phyloP scores from a whole-genome alignment of 2,797 vertebrate species.

The Pteronotus mesoamericanus region DNA sequence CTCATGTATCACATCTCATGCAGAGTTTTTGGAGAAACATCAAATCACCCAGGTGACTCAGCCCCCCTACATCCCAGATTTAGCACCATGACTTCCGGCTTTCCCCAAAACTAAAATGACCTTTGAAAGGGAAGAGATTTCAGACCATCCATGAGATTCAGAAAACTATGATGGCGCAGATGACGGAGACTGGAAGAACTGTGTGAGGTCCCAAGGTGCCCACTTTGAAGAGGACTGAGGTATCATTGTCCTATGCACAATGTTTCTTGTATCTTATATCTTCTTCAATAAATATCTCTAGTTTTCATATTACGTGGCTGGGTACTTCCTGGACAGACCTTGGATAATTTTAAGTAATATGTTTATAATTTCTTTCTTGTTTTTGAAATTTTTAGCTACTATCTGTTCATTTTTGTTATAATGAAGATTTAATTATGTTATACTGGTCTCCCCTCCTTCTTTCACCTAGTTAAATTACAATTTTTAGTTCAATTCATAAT shows the following conservation, averaged over 20 bases:
- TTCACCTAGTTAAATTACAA: not conserved
- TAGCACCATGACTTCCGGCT: too few species aligned
- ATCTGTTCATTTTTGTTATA: not conserved
- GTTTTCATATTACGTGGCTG: not conserved
- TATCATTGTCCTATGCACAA: not conserved
- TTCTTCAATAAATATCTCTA: not conserved
- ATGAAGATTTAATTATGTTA: not conserved
- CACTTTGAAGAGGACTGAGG: not conserved
- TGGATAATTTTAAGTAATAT: not conserved
- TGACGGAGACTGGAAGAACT: not conserved
- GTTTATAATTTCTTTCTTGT: not conserved
- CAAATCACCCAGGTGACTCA: too few species aligned
- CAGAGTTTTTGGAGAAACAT: too few species aligned
- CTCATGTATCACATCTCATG: too few species aligned
- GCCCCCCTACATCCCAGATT: too few species aligned
- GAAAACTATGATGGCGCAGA: not conserved
- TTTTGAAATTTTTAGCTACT: not conserved
- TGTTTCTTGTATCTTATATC: not conserved
- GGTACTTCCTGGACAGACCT: not conserved
- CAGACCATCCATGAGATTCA: too few species aligned
- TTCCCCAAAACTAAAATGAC: too few species aligned
- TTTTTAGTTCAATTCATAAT: not conserved
- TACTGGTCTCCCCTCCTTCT: not conserved
- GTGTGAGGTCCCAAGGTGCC: not conserved
- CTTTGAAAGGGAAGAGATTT: too few species aligned